Evolutionary conservation across 1,140 invertebrate species (phyloP), one percentile per base, ranked within the genome.

Genomic region (Drosophila pachea): DNA sequence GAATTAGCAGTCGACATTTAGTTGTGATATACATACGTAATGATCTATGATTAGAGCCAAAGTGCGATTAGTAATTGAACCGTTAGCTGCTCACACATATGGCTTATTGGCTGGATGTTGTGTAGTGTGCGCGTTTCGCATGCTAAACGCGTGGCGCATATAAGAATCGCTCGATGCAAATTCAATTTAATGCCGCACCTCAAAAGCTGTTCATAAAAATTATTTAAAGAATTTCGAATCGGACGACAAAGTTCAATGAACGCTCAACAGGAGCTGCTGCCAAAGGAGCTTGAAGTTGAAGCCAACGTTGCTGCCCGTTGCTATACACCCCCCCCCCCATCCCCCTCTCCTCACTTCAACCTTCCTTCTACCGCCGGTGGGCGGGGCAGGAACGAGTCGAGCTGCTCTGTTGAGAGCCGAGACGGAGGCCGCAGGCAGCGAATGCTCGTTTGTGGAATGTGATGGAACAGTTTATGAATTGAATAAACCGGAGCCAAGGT

Each of bases 21-120:
- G 33, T 29, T 36, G 33, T 42, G 59, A 50, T 68, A 76, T 60
- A 47, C 68, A 84, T 68, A 61, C 56, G 60, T 74, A 84, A 76
- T 76, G 67, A 73, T 63, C 58, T 32, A 77, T 82, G 43, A 79
- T 73, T 59, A 59, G 47, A 33, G 38, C 75, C 73, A 74, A 76
- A 79, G 47, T 60, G 62, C 74, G 81, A 86, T 86, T 86, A 76
- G 81, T 74, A 79, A 84, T 86, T 73, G 68, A 83, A 68, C 48
- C 73, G 32, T 61, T 62, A 66, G 59, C 22, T 3, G 22, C 22
- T 22, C 22, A 29, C 71, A 63, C 58, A 65, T 14, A 7, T 14
- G n/a, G n/a, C 4, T 45, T 49, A 58, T 58, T 76, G 48, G 32
- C 29, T 66, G 52, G 50, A n/a, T n/a, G n/a, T n/a, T n/a, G n/a